Conservation (phyloP, 2,797 vertebrate species). For the Anguilla megastoma region DNA sequence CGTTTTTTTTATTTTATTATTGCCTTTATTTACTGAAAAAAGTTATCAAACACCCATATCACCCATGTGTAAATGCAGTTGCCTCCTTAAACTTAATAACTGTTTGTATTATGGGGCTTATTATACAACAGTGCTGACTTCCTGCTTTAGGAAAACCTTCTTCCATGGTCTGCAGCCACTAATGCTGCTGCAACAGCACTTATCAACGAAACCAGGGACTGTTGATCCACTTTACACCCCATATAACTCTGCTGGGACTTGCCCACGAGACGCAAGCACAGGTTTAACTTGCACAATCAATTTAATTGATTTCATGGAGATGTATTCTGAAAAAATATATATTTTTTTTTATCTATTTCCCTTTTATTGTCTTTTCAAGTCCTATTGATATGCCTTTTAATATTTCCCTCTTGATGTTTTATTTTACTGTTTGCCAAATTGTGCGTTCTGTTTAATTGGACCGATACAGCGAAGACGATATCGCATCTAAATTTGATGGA, state of each 20-base stretch:
- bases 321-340: neutral
- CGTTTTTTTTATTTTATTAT: no score
- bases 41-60: no score
- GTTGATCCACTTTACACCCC: neutral
- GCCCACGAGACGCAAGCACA: neutral
- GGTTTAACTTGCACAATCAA: neutral
- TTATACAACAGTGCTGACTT: neutral
- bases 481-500: neutral
- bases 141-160: neutral
- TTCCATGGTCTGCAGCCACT: neutral
- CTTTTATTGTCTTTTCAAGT: slow-evolving; percentile 2
- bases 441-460: neutral
- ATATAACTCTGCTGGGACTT: neutral
- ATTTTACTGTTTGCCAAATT: neutral
- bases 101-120: no score
- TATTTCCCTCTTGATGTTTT: neutral
- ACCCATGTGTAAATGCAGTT: no score
- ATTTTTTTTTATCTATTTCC: neutral
- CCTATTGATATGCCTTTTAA: neutral
- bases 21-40: no score
- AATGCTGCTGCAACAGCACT: neutral
- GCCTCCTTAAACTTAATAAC: no score
- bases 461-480: neutral
- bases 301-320: neutral
- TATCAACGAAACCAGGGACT: neutral